phyloP scores from a whole-genome alignment of 2,113 vertebrate species.

The Myrmophylax atrothorax region DNA sequence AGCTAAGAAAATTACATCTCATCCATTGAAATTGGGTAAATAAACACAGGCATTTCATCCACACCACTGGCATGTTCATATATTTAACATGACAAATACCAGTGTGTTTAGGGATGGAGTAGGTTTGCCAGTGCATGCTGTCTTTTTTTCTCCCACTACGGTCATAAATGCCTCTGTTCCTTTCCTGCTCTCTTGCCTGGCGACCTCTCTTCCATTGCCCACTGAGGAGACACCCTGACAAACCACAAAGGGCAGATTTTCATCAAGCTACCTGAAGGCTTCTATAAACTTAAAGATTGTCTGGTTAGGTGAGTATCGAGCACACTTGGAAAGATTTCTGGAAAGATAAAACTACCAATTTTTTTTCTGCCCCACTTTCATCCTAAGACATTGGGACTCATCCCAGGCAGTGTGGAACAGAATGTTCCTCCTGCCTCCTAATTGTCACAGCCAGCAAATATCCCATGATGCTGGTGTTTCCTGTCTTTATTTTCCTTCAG shows the following conservation, averaged over 20 bases:
- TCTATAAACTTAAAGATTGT: neutral
- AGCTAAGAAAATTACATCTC: neutral
- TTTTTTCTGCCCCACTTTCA: neutral
- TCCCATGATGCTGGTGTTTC: neutral
- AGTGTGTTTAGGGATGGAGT: rapidly evolving
- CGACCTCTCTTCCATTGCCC: neutral
- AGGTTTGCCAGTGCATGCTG: neutral
- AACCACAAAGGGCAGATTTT: neutral
- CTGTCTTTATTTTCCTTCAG: neutral
- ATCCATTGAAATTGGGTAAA: neutral
- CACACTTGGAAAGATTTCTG: neutral
- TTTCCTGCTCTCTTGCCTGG: neutral
- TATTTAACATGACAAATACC: neutral
- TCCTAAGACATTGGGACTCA: neutral
- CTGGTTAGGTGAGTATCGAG: neutral
- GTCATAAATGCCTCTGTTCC: neutral
- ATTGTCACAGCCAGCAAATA: neutral
- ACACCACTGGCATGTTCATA: neutral
- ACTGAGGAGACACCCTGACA: neutral
- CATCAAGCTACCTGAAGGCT: neutral
- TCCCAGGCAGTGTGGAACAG: neutral
- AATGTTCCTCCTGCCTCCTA: neutral
- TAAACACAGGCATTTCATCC: neutral
- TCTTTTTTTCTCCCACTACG: neutral
- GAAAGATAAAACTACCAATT: neutral